A percentile compares a stretch with the other conserved stretches of the same genome.
These are phyloP conservation scores for Leucozona laternaria DNA, from an alignment of 2,888 invertebrate genomes.

Conservation along the genomic window DNA sequence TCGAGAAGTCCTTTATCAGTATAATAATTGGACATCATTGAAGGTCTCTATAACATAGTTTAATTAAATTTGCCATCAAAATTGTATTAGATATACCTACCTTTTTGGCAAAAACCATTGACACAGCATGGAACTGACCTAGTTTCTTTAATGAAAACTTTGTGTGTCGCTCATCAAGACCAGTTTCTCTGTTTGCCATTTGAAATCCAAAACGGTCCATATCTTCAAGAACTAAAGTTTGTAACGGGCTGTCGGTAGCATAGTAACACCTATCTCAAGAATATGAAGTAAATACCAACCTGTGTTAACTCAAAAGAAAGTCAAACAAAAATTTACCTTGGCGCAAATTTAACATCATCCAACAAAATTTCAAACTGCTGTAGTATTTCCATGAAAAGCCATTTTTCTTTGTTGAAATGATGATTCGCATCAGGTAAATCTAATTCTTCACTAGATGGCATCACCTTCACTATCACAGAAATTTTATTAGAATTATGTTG, in stretches of 20 bases:
- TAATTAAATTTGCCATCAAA: not conserved
- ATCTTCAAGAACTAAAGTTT: constrained; percentile 80
- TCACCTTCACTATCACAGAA: constrained; percentile 78
- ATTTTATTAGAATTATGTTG: not conserved
- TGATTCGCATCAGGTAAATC: constrained; percentile 82
- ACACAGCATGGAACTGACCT: constrained; percentile 85
- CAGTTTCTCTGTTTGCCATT: constrained; percentile 84
- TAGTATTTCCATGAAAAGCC: constrained; percentile 81
- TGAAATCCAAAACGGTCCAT: constrained; percentile 83
- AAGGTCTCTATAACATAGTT: constrained; percentile 76
- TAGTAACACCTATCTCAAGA: constrained; percentile 78
- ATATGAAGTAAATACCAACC: no score
- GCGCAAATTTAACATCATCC: constrained; percentile 75
- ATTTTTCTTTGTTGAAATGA: constrained; percentile 83
- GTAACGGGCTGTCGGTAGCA: constrained; percentile 78
- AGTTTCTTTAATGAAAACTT: constrained; percentile 84
- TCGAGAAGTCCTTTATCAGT: constrained; percentile 77
- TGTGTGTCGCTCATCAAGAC: constrained; percentile 85
- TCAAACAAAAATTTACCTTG: constrained; percentile 38
- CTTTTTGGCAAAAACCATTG: constrained; percentile 84
- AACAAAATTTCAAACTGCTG: constrained; percentile 83
- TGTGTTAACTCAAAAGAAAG: not conserved
- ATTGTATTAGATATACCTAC: constrained; percentile 78
- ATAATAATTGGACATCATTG: constrained; percentile 76
- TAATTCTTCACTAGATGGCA: constrained; percentile 76